phyloP scores from a whole-genome alignment of 2,797 vertebrate genomes.

The Bryconaethiops microstoma region DNA sequence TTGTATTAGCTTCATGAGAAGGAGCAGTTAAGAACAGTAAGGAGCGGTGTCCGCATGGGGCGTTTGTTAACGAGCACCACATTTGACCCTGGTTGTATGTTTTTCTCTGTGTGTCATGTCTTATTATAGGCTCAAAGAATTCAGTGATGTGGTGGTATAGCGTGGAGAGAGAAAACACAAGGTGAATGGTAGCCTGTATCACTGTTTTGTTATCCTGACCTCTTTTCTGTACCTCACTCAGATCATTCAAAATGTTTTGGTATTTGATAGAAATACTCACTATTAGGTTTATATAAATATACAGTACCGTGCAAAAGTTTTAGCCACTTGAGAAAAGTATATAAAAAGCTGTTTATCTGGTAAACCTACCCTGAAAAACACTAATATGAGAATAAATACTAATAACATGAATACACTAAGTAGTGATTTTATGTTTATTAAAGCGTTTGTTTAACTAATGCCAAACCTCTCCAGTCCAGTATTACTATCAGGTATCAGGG shows the following conservation, averaged over 20 bases:
- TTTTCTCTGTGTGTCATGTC: constrained; percentile 65
- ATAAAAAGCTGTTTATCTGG: too few relatives aligned
- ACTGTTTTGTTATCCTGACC: constrained; percentile 20
- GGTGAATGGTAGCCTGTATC: constrained; percentile 39
- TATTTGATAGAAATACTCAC: constrained; percentile 8
- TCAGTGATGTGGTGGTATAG: constrained; percentile 48
- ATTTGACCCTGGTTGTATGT: constrained; percentile 67
- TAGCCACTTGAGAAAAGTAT: too few relatives aligned
- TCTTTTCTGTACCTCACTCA: constrained; percentile 24
- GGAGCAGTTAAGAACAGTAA: constrained; percentile 49
- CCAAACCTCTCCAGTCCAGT: too few relatives aligned
- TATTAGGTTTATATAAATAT: constrained; percentile 23
- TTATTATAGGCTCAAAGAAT: constrained; percentile 55
- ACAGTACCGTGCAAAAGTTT: too few relatives aligned
- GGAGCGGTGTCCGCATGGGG: constrained; percentile 49
- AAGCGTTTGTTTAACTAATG: too few relatives aligned
- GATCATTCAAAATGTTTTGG: constrained; percentile 16
- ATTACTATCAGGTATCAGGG: too few relatives aligned
- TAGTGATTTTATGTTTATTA: too few relatives aligned
- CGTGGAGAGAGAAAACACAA: constrained; percentile 50
- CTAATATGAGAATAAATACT: too few relatives aligned
- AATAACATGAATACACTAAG: too few relatives aligned
- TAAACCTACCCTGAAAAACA: too few relatives aligned
- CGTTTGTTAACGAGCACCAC: constrained; percentile 59
- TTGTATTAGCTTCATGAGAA: constrained; percentile 48